Base-by-base conservation (phyloP, 2,888 invertebrate genomes). In the Eudemis profundana region DNA sequence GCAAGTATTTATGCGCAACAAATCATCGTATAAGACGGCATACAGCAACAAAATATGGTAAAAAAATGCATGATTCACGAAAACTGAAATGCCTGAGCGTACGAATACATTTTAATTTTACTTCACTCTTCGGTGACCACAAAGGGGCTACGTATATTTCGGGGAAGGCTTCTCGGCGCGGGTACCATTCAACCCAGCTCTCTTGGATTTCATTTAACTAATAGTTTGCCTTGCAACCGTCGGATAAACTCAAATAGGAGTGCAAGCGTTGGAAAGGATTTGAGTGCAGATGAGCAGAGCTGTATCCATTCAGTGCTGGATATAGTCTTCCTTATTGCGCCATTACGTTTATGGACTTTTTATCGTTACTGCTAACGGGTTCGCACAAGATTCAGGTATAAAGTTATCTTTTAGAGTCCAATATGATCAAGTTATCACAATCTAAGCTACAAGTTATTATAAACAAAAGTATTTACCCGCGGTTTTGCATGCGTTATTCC, bases 141-240 rank as follows among this genome's bases (percentile, higher is more conserved):
- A 42, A 50, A 61, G 50, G 50, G 2, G 19, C 14, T 42, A 7
- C 27, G 15, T 51, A 51, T 61, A 42, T 60, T 60, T 33, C 17
- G 29, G 27, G 51, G 51, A 51, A 4, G 44, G 0, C 19, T 10
- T 8, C 21, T 46, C 19, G 12, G n/a, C 17, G 19, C 12, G 15
- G 12, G 17, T 17, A 42, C 42, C 21, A 19, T 46, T 46, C 46
- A 46, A 46, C 46, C 46, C 21, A 46, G 21, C 21, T 21, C 21
- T 21, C 21, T 27, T 47, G 27, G 27, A 27, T 47, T 27, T 27
- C 27, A 47, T 47, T 47, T 47, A 23, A 47, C 8, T 47, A 27
- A 47, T 47, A 27, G 47, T 27, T 47, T 27, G 3, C 47, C 4
- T n/a, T 14, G 5, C 47, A 3, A 23, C 14, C 19, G 47, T 4